Percentiles rank a stretch among this genome's conserved stretches.
Evolutionary conservation across 2,888 invertebrate species (phyloP).

Genomic region (Ptychoptera albimana): DNA sequence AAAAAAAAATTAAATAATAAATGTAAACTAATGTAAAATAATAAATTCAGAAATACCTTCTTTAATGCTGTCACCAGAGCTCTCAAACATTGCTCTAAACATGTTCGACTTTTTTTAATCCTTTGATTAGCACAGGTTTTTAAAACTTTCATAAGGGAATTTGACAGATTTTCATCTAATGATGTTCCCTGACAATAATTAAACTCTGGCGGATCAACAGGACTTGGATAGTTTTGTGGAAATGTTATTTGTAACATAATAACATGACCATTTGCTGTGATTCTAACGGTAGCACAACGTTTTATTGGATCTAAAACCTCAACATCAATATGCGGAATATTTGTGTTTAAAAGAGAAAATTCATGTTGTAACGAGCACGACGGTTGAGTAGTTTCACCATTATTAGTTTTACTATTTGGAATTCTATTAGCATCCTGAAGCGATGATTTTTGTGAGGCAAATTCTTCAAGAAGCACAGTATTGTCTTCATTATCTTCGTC

Average conservation of each 20-base stretch:
- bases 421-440: conserved; percentile 1
- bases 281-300: conserved; percentile 33
- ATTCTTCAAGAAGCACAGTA: not conserved
- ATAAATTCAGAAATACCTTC: conserved; percentile 19
- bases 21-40: conserved; percentile 1
- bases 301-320: conserved; percentile 33
- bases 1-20: not conserved
- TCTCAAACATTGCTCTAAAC: conserved; percentile 72
- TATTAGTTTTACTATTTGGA: conserved; percentile 6
- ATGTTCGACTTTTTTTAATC: conserved; percentile 70
- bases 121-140: conserved; percentile 67
- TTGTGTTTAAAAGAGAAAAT: conserved; percentile 57
- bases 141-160: conserved; percentile 62
- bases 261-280: conserved; percentile 24
- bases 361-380: conserved; percentile 47
- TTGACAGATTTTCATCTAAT: conserved; percentile 52
- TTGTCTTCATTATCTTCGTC: not conserved
- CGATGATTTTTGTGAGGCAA: not conserved
- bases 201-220: conserved; percentile 46
- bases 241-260: conserved; percentile 48
- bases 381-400: conserved; percentile 11
- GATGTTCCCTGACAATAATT: conserved; percentile 48
- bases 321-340: conserved; percentile 55
- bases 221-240: conserved; percentile 57
- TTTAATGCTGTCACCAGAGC: conserved; percentile 48